Conservation (phyloP, 2,888 invertebrate species). For the Cosmia trapezina region DNA sequence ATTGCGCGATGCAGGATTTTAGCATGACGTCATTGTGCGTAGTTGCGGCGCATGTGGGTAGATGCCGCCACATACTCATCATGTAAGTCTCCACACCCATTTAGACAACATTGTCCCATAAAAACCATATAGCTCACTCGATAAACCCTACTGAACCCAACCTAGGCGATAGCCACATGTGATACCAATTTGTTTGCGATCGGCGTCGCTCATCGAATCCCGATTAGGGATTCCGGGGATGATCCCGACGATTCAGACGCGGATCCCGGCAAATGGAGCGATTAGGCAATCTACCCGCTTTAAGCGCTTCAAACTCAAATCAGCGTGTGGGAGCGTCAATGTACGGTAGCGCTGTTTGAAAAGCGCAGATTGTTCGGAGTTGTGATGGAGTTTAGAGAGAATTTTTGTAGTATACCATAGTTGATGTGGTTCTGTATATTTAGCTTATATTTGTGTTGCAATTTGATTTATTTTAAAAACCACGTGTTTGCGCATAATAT, state of each 20-base stretch:
- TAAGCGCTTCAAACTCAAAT: conserved; percentile 76
- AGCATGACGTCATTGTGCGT: too few relatives aligned
- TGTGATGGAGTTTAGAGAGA: not conserved
- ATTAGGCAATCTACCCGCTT: conserved; percentile 81
- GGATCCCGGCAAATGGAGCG: conserved; percentile 81
- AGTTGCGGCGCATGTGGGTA: too few relatives aligned
- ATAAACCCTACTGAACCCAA: conserved; percentile 60
- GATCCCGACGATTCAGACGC: conserved; percentile 76
- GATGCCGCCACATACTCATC: conserved; percentile 7
- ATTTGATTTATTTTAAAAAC: not conserved
- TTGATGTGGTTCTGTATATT: not conserved
- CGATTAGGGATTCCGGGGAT: conserved; percentile 80
- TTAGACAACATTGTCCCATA: conserved; percentile 59
- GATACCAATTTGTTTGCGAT: conserved; percentile 80
- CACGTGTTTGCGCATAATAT: not conserved
- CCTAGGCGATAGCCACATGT: conserved; percentile 67
- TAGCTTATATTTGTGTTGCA: not conserved
- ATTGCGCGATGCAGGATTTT: too few relatives aligned
- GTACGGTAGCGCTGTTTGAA: conserved; percentile 39
- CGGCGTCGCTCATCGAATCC: conserved; percentile 77
- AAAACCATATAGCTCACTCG: conserved; percentile 62
- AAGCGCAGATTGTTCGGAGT: conserved; percentile 39
- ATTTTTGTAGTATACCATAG: not conserved
- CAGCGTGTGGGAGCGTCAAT: conserved; percentile 62
- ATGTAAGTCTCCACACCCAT: conserved; percentile 26